phyloP scores from a whole-genome alignment of 2,113 vertebrate species.

The Caloenas nicobarica region DNA sequence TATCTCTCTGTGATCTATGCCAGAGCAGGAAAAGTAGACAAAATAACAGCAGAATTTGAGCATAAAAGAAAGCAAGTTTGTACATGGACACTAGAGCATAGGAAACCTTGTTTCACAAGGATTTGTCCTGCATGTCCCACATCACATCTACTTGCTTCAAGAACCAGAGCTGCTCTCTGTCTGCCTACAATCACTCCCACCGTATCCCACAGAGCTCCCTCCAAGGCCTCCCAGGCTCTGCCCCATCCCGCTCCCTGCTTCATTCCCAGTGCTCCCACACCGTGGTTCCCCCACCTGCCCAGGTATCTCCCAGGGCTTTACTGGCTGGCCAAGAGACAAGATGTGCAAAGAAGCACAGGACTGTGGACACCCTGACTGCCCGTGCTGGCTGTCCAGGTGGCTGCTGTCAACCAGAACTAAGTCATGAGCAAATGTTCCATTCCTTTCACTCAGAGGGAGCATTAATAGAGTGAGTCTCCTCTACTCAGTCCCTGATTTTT shows the following conservation, averaged over 20 bases:
- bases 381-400: rapidly evolving
- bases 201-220: rapidly evolving
- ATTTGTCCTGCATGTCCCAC: not conserved
- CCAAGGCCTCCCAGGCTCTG: not conserved
- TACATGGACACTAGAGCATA: not conserved
- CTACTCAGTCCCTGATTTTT: not conserved
- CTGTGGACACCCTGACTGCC: not conserved
- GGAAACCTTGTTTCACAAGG: not conserved
- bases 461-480: not conserved
- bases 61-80: not conserved
- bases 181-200: not conserved
- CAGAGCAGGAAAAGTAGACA: not conserved
- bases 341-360: too few species aligned
- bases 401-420: not conserved
- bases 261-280: not conserved
- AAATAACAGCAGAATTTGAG: not conserved
- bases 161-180: not conserved
- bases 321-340: not conserved
- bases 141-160: not conserved
- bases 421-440: not conserved
- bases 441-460: not conserved
- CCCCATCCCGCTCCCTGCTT: not conserved
- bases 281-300: too few species aligned
- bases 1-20: not conserved
- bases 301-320: rapidly evolving